Evolutionary conservation across 1,140 invertebrate genomes (phyloP), one percentile per base, ranked within the genome.

Genomic region (Drosophila kohkoa): DNA sequence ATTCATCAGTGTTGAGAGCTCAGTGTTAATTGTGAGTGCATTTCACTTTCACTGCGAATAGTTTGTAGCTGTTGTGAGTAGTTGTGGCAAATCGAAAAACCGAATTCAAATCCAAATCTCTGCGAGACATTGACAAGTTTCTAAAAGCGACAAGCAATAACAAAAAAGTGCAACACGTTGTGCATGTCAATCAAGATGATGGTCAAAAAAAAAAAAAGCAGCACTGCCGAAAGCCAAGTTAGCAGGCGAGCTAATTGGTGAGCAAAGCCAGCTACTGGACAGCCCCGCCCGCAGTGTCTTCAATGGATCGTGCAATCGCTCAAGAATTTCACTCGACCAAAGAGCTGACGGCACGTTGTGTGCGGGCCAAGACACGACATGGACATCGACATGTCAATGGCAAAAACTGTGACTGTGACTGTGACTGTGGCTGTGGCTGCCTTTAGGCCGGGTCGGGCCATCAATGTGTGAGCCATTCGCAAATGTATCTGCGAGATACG

Each of bases 161-260:
- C 20, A 28, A 48, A 70, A 25, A 54, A 59, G 4, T 66, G 55
- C 66, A 70, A 66, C 66, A 69, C 60, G 73, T 38, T 65, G 35
- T 58, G 67, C 62, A 79, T 79, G 72, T 35, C 74, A 74, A 69
- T 79, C 60, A 65, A 66, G 70, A 77, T 77, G 65, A 75, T 58
- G 48, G 41, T 30, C 54, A 54, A 46, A 30, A 79, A 46, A 30
- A 79, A 46, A 5, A 30, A 46, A 6, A 20, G 3, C 20, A 25
- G 20, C 2, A 49, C 15, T 20, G 52, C 52, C 52, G 52, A 57
- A 38, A 20, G 54, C 32, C 30, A 54, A 54, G 28, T 54, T 32
- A 35, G 30, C 51, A 32, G 7, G 30, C 51, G 30, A 32, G 1
- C 30, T 13, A 54, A 54, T 54, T 54, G 51, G 28, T 13, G 30